These are phyloP conservation scores for Virgularia gustaviana DNA, from an alignment of 92 coral and sea anemone genomes.

Conservation along the genomic window DNA sequence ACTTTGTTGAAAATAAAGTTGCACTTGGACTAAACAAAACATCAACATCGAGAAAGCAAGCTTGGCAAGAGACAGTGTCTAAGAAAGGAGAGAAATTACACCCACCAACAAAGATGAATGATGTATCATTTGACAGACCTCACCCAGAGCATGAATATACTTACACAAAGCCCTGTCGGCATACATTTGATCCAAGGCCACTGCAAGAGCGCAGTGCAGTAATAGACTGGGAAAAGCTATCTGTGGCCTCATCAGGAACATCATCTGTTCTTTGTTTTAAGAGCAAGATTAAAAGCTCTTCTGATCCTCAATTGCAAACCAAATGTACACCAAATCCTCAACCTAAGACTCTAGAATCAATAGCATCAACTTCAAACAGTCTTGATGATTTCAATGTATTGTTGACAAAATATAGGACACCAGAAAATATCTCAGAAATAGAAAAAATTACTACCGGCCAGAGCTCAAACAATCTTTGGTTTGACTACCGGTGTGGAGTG, in stretches of 20 bases:
- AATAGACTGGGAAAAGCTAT: background rate
- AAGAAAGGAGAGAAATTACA: slow-evolving; percentile 26
- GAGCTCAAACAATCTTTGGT: slow-evolving; percentile 16
- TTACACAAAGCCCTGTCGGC: background rate
- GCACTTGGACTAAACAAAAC: slow-evolving; percentile 36
- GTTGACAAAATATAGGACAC: background rate
- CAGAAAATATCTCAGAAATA: background rate
- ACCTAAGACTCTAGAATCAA: background rate
- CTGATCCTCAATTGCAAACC: background rate
- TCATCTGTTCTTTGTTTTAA: too few relatives aligned
- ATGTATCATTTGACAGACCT: slow-evolving; percentile 23
- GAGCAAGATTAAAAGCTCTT: background rate
- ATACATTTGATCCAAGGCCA: slow-evolving; percentile 35
- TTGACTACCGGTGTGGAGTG: slow-evolving; percentile 13
- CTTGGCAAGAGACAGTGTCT: slow-evolving; percentile 23
- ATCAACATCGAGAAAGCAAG: slow-evolving; percentile 11
- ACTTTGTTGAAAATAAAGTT: slow-evolving; percentile 25
- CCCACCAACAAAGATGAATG: slow-evolving; percentile 20
- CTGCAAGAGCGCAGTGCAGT: slow-evolving; percentile 2
- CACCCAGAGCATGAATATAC: slow-evolving; percentile 11
- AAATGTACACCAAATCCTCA: too few relatives aligned
- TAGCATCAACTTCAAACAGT: slow-evolving; percentile 1
- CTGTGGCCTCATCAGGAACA: too few relatives aligned
- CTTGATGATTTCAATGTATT: background rate
- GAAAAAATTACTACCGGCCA: slow-evolving; percentile 22